A percentile compares a stretch with the other conserved stretches of the same genome.
Conservation (phyloP, 1,140 invertebrate species). For the Cydia pomonella region DNA sequence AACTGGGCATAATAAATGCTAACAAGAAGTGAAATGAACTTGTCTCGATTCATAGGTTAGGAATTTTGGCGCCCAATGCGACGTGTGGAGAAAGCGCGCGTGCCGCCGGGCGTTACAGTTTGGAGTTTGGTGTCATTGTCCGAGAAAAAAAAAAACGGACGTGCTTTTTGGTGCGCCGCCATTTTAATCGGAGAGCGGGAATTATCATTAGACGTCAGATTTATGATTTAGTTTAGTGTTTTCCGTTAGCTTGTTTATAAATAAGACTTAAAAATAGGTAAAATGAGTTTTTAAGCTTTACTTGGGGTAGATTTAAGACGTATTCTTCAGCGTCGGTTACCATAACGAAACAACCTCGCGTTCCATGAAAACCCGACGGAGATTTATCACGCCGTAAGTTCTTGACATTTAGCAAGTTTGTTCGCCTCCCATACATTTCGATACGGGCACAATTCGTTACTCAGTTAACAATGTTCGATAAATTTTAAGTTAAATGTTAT, state of each 20-base stretch:
- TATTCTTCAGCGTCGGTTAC: conserved; percentile 2
- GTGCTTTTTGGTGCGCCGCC: conserved; percentile 24
- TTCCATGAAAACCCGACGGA: conserved; percentile 26
- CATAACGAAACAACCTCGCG: conserved; percentile 5
- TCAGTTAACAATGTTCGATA: conserved; percentile 31
- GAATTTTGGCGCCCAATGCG: conserved; percentile 71
- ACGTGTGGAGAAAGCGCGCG: conserved; percentile 61
- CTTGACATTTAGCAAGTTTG: conserved; percentile 24
- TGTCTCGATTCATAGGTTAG: conserved; percentile 52
- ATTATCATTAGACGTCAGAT: conserved; percentile 26
- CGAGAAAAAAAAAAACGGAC: conserved; percentile 47
- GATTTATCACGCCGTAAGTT: conserved; percentile 30
- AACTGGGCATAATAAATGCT: conserved; percentile 26
- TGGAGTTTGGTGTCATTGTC: conserved; percentile 58
- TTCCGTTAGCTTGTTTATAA: background rate
- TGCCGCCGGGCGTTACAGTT: conserved; percentile 52
- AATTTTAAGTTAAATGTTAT: conserved; percentile 31
- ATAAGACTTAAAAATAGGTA: background rate
- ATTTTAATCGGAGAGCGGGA: conserved; percentile 28
- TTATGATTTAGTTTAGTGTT: background rate
- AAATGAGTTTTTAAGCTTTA: background rate
- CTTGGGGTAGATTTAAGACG: background rate
- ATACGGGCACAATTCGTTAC: conserved; percentile 26
- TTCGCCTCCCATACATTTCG: conserved; percentile 28
- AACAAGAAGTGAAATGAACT: conserved; percentile 20